Evolutionary conservation across 2,113 vertebrate genomes (phyloP).

Genomic region (Eubucco bourcierii): DNA sequence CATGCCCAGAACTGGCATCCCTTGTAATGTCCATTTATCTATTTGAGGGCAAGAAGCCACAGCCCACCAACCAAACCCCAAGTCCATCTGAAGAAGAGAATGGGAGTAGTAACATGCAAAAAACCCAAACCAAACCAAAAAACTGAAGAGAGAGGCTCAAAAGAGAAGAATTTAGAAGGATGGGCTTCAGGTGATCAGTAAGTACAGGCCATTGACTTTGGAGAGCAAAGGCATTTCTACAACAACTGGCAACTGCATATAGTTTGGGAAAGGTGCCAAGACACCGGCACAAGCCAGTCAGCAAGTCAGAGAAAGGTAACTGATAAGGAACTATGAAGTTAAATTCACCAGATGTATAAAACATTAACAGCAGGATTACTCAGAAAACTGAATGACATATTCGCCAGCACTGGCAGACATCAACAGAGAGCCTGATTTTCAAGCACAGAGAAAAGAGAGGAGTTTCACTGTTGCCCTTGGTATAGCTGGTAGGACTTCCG

Average conservation of each 20-base stretch:
- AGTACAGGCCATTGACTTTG: background rate
- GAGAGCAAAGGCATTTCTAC: background rate
- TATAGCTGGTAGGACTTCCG: background rate
- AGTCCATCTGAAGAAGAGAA: background rate
- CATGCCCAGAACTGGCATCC: fast-evolving
- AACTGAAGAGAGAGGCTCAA: background rate
- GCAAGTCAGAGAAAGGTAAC: background rate
- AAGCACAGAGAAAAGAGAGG: background rate
- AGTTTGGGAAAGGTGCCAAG: background rate
- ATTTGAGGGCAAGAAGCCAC: background rate
- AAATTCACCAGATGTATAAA: background rate
- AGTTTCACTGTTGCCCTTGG: background rate
- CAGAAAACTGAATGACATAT: background rate
- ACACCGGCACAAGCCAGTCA: background rate
- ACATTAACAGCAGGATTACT: background rate
- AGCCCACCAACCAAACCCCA: background rate
- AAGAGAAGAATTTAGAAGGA: background rate
- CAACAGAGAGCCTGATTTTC: background rate
- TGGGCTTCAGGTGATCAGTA: background rate
- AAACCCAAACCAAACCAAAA: background rate
- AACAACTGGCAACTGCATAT: background rate
- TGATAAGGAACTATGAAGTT: background rate
- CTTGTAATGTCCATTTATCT: background rate
- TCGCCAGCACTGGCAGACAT: background rate
- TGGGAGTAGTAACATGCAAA: background rate